Percentiles rank a stretch among this genome's conserved stretches.
These are phyloP conservation scores for Buathra laborator DNA, from an alignment of 2,888 invertebrate genomes.

Conservation along the genomic window DNA sequence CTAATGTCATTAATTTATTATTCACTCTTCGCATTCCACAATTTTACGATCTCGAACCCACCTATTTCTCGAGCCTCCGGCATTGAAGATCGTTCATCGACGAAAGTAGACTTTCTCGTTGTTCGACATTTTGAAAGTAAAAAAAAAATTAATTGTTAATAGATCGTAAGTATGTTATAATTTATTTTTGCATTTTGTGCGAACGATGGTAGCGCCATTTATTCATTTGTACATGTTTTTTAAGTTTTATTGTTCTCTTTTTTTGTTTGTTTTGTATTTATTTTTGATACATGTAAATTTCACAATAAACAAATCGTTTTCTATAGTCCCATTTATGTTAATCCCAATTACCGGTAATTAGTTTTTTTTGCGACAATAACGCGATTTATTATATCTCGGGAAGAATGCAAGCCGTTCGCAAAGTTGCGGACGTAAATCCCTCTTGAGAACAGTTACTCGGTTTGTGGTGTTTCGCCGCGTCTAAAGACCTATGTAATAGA, in stretches of 20 bases:
- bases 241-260: constrained; percentile 21
- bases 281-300: constrained; percentile 25
- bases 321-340: neutral
- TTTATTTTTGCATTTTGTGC: constrained; percentile 41
- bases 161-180: constrained; percentile 47
- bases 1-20: constrained; percentile 29
- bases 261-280: constrained; percentile 41
- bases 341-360: neutral
- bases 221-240: constrained; percentile 51
- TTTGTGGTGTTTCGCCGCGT: constrained; percentile 35
- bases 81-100: neutral
- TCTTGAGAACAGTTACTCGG: constrained; percentile 62
- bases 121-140: neutral
- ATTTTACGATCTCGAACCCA: neutral
- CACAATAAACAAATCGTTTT: constrained; percentile 50
- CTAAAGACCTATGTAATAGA: constrained; percentile 50
- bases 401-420: constrained; percentile 13
- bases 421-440: constrained; percentile 19
- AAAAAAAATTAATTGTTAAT: constrained; percentile 39
- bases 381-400: neutral
- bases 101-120: neutral
- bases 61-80: constrained; percentile 20
- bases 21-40: constrained; percentile 8
- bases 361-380: neutral
- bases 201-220: constrained; percentile 34